phyloP scores from a whole-genome alignment of 2,888 invertebrate species.

The Protophormia terraenovae region DNA sequence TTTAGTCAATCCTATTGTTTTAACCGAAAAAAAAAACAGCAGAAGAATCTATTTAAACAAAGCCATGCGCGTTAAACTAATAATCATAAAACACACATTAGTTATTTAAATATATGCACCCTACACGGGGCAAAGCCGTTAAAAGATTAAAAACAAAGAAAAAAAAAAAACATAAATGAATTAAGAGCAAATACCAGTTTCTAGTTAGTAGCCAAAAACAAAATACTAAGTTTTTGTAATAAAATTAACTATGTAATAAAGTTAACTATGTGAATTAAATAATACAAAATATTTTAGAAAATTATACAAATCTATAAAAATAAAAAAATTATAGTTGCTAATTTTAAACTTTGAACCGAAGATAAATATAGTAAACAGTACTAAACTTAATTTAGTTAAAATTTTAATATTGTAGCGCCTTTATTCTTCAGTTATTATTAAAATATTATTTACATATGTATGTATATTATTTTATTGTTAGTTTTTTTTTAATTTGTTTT shows the following conservation, averaged over 20 bases:
- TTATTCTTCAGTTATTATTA: not conserved
- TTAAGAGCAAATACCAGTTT: not conserved
- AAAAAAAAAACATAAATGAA: not conserved
- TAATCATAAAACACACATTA: conserved; percentile 39
- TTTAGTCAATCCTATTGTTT: conserved; percentile 29
- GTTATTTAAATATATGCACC: conserved; percentile 26
- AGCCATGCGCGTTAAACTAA: conserved; percentile 38
- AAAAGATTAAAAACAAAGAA: not conserved
- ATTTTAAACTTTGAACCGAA: not conserved
- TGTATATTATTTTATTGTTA: not conserved
- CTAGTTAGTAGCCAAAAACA: not conserved
- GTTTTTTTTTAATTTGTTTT: not conserved
- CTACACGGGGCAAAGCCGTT: not conserved
- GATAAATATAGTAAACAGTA: too few species aligned
- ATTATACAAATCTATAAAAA: not conserved
- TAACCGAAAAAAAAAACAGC: not conserved
- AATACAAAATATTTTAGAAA: not conserved
- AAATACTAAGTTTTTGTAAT: not conserved
- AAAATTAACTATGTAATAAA: not conserved
- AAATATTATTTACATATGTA: too few species aligned
- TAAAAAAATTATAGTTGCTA: not conserved
- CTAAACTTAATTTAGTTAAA: too few species aligned
- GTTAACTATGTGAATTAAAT: too few species aligned
- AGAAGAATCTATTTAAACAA: not conserved
- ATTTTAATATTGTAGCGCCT: not conserved